Conservation (phyloP, 1,140 invertebrate genomes). For the Apis cerana region DNA sequence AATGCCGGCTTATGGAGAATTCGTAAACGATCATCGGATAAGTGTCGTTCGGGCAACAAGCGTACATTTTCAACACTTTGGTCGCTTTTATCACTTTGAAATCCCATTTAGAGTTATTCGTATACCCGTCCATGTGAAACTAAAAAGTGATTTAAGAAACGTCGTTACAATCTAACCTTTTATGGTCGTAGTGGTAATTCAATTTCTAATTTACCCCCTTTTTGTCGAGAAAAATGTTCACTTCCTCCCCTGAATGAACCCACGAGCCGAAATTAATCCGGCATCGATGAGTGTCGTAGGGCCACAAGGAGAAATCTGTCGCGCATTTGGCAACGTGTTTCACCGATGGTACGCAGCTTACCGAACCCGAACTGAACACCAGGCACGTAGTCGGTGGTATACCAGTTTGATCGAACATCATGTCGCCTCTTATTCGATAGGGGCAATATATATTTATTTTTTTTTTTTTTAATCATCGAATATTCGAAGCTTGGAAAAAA, state of each 20-base stretch:
- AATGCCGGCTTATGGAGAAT: slow-evolving; percentile 78
- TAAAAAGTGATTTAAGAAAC: too few species aligned
- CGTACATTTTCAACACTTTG: slow-evolving; percentile 67
- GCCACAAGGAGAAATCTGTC: slow-evolving; percentile 75
- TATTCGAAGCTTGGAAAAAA: background rate
- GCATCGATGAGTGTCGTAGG: slow-evolving; percentile 77
- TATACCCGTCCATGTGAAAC: slow-evolving; percentile 41
- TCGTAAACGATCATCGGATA: slow-evolving; percentile 78
- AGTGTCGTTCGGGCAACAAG: slow-evolving; percentile 78
- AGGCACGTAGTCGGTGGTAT: slow-evolving; percentile 69
- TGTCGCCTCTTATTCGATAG: slow-evolving; percentile 64
- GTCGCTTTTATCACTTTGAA: slow-evolving; percentile 67
- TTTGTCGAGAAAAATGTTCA: slow-evolving; percentile 78
- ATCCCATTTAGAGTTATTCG: slow-evolving; percentile 68
- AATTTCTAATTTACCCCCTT: slow-evolving; percentile 56
- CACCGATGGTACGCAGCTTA: slow-evolving; percentile 68
- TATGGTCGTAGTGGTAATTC: too few species aligned
- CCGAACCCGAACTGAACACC: slow-evolving; percentile 58
- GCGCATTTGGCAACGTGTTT: slow-evolving; percentile 71
- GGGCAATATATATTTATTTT: too few species aligned
- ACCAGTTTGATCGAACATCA: slow-evolving; percentile 56
- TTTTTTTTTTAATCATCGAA: too few species aligned
- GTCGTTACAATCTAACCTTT: too few species aligned
- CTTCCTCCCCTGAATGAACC: slow-evolving; percentile 83
- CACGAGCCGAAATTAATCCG: slow-evolving; percentile 78